phyloP scores from a whole-genome alignment of 2,888 invertebrate genomes.

The Amblyjoppa fuscipennis region DNA sequence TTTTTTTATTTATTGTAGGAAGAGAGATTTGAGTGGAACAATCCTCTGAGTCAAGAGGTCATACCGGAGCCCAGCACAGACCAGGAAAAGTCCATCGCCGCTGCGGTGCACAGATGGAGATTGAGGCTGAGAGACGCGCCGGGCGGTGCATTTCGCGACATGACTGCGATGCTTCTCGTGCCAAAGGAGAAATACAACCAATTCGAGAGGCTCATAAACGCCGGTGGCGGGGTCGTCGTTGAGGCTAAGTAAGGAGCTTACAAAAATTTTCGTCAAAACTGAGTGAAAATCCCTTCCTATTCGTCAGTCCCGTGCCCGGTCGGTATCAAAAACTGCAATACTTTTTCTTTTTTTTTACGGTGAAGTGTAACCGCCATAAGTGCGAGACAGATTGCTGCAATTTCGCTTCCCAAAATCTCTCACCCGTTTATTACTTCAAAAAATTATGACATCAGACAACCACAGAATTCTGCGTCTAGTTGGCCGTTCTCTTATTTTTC shows the following conservation, averaged over 20 bases:
- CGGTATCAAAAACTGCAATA: too few relatives aligned
- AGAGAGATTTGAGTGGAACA: slow-evolving; percentile 94
- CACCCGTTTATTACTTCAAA: too few relatives aligned
- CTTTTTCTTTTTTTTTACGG: too few relatives aligned
- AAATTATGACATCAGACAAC: too few relatives aligned
- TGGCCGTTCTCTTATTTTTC: too few relatives aligned
- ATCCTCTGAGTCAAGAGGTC: slow-evolving; percentile 87
- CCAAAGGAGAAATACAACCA: slow-evolving; percentile 87
- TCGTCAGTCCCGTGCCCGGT: too few relatives aligned
- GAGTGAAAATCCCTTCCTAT: too few relatives aligned
- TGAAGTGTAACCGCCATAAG: too few relatives aligned
- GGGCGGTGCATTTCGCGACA: slow-evolving; percentile 84
- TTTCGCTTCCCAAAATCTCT: too few relatives aligned
- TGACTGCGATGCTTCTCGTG: slow-evolving; percentile 87
- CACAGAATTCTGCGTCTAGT: too few relatives aligned
- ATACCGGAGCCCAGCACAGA: slow-evolving; percentile 85
- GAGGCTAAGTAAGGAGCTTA: slow-evolving; percentile 86
- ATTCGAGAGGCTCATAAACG: slow-evolving; percentile 90
- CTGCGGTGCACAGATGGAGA: slow-evolving; percentile 91
- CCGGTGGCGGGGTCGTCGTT: slow-evolving; percentile 91
- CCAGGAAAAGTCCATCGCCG: slow-evolving; percentile 86
- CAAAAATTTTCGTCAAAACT: not conserved
- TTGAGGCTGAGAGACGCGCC: slow-evolving; percentile 85
- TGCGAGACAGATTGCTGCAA: too few relatives aligned
- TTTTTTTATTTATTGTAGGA: slow-evolving; percentile 86